phyloP scores from a whole-genome alignment of 2,113 vertebrate genomes.

The Ranitomeya imitator region DNA sequence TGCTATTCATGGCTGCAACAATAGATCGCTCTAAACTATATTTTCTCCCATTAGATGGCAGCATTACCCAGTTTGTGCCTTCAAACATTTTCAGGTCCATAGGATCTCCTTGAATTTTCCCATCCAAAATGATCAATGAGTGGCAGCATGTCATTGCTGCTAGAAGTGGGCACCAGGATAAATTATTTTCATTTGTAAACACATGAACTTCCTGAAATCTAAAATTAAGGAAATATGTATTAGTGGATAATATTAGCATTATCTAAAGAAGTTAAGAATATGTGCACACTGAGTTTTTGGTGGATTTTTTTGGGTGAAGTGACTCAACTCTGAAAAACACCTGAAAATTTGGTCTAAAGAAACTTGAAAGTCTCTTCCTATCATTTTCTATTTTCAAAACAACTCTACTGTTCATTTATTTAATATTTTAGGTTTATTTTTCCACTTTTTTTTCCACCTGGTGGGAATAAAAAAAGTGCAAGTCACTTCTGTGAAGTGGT shows the following conservation, averaged over 20 bases:
- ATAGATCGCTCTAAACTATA: background rate
- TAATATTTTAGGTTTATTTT: too few species aligned
- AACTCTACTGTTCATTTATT: too few species aligned
- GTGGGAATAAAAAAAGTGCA: too few species aligned
- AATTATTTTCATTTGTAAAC: constrained; percentile 37
- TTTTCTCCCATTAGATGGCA: constrained; percentile 11
- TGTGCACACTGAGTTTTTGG: too few species aligned
- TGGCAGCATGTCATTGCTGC: constrained; percentile 57
- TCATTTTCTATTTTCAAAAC: too few species aligned
- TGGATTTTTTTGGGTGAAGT: too few species aligned
- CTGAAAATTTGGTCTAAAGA: too few species aligned
- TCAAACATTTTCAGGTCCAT: constrained; percentile 58
- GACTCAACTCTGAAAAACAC: too few species aligned
- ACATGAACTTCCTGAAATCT: constrained; percentile 50
- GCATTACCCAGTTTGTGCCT: constrained; percentile 52
- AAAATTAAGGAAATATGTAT: background rate
- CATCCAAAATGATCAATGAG: constrained; percentile 48
- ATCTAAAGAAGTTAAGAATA: too few species aligned
- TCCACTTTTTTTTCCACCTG: too few species aligned
- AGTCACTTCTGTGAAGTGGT: too few species aligned
- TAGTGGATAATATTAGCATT: background rate
- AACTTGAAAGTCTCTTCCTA: too few species aligned
- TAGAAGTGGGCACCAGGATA: constrained; percentile 51
- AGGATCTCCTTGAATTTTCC: constrained; percentile 55
- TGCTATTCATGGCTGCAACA: background rate